Evolutionary conservation across 2,797 vertebrate genomes (phyloP), one percentile per base, ranked within the genome.

Genomic region (Hephaestus fuliginosus): DNA sequence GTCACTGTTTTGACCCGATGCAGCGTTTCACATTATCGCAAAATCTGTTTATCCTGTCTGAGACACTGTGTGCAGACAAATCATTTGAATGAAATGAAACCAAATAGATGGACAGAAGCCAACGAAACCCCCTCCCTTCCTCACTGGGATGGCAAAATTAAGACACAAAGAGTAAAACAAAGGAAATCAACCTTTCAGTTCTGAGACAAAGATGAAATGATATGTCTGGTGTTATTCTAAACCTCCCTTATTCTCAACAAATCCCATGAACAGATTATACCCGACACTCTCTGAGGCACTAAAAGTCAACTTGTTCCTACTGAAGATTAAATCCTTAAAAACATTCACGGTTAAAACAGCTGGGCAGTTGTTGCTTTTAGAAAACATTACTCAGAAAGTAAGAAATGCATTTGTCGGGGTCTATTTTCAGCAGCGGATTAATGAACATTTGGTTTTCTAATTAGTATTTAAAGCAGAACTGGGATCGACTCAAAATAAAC

Each of bases 1-100:
- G 65, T 72, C 68, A 62, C 57, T 49, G 53, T 17, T 49, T 20
- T 36, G 52, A 81, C 68, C 74, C n/a, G 28, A 22, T 17, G 7
- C 65, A 74, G 69, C 57, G n/a, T 46, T 15, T 69, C 53, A 9
- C 20, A 18, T 43, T 20, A 41, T 60, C 6, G 55, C 22, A 51
- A 28, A 52, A 57, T 73, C 52, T 58, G 39, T 57, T 51, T 33
- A 66, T 41, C 1, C 17, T 39, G 62, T 76, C 49, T 25, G 48
- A 52, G 60, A 62, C 46, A 17, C 4, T 17, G 28, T 44, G 68
- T 46, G 46, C 43, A 57, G 56, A 68, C 20, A 44, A 70, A 57
- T 58, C 9, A 3, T 58, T 46, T 22, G 0, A 57, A 56, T 60
- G 1, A 46, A 70, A 39, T 65, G 10, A 48, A 66, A 64, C 41